These are phyloP conservation scores for Mesocricetus auratus DNA, from an alignment of 2,113 vertebrate species.

Conservation along the genomic window DNA sequence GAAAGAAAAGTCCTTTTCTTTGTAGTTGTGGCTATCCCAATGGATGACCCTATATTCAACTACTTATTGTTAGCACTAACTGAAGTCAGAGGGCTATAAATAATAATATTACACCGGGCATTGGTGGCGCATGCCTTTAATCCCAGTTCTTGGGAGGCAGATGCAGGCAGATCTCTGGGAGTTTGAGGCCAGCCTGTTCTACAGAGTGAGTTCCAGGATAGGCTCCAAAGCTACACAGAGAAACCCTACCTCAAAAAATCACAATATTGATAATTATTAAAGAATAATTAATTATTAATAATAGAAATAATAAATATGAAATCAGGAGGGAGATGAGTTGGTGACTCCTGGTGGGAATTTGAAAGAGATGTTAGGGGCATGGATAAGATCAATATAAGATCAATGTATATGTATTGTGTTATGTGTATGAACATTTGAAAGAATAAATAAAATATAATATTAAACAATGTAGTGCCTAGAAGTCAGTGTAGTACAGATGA, in stretches of 20 bases:
- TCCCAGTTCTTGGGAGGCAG: too few species aligned
- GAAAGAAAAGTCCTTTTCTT: neutral
- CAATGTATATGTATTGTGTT: too few species aligned
- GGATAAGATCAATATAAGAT: neutral
- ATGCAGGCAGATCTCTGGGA: too few species aligned
- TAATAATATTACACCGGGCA: too few species aligned
- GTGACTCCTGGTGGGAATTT: neutral
- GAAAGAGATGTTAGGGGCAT: neutral
- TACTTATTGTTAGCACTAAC: neutral
- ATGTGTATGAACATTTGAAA: neutral
- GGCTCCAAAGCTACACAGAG: too few species aligned
- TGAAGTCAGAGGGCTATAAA: neutral
- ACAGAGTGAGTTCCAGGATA: too few species aligned
- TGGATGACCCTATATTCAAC: neutral
- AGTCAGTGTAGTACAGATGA: neutral
- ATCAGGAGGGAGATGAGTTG: neutral
- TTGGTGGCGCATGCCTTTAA: too few species aligned
- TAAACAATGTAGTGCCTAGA: conserved; percentile 20
- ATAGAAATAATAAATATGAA: neutral
- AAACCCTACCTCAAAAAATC: too few species aligned
- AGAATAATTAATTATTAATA: neutral
- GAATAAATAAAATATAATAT: neutral
- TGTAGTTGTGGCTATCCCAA: too few species aligned
- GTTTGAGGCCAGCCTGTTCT: too few species aligned
- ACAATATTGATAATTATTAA: neutral